Evolutionary conservation across 2,113 vertebrate genomes (phyloP), one percentile per base, ranked within the genome.

Genomic region (Gnathonemus echidnorhynchus): DNA sequence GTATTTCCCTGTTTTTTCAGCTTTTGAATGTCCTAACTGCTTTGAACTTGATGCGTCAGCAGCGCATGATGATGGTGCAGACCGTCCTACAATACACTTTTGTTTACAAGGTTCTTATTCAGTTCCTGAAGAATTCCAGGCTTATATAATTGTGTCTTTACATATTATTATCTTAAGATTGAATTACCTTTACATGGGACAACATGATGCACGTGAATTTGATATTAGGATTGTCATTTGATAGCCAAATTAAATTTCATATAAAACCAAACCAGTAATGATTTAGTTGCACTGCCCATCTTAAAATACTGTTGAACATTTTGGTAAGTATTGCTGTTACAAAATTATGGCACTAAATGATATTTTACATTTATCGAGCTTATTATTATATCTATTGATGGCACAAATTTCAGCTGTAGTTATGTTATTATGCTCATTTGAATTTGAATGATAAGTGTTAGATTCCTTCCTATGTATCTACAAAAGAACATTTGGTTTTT

Each of bases 31-130:
- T 99, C 94, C 97, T 97, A 1, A 95, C 96, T 50, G 95, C 97
- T 94, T 95, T 99, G 94, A 94, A 92, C 88, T 94, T 95, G 95
- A 94, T 99, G 89, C 95, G 98, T 42, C 94, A 96, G 31, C 98
- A 99, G 95, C 96, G 98, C 8, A 99, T 99, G 98, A 95, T 99
- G 96, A 97, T 98, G 98, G 98, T 99, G 91, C 98, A 99, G 96
- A 99, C 97, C 0, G 95, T 99, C 88, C 95, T 97, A 0, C 98
- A 99, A 94, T 99, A 99, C 94, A 98, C 95, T 9, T 99, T 99
- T 1, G 96, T 99, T 91, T 99, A 99, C 94, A 96, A 96, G 93
- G 98, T 98, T 87, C 97, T 99, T 92, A 97, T 99, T 91, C 97
- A 99, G 93, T 99, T 98, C 94, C 97, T 99, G 90, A 97, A 96